Evolutionary conservation across 2,888 invertebrate genomes (phyloP).

Genomic region (Phrixothrix hirtus): DNA sequence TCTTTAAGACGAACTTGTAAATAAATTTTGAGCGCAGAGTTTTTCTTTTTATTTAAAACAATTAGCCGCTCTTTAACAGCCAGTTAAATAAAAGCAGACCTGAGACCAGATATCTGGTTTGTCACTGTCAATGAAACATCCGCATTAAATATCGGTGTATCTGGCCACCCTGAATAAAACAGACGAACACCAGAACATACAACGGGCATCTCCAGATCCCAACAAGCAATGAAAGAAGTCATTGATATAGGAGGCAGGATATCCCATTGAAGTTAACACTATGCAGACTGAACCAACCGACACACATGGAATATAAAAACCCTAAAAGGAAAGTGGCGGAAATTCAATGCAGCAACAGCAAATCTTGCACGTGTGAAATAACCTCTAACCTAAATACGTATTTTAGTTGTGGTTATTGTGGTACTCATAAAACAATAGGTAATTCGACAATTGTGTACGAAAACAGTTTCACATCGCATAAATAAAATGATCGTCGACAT

Average conservation of each 20-base stretch:
- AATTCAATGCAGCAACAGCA: constrained; percentile 12
- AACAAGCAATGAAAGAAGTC: constrained; percentile 43
- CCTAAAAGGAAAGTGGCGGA: constrained; percentile 37
- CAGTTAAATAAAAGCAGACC: no score
- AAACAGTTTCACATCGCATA: neutral
- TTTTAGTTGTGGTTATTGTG: neutral
- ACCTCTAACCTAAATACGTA: constrained; percentile 6
- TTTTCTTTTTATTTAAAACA: no score
- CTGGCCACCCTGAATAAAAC: constrained; percentile 15
- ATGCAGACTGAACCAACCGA: constrained; percentile 39
- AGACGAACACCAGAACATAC: constrained; percentile 22
- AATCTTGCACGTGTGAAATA: constrained; percentile 21
- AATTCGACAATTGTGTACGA: neutral
- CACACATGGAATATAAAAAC: constrained; percentile 39
- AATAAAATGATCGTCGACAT: neutral
- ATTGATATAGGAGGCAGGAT: constrained; percentile 40
- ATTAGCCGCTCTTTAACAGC: no score
- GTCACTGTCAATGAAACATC: constrained; percentile 11
- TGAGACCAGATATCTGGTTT: constrained; percentile 2
- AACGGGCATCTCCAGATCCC: constrained; percentile 37
- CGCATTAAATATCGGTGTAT: neutral
- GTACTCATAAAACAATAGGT: neutral
- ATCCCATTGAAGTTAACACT: constrained; percentile 43
- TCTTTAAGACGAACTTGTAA: constrained; percentile 17
- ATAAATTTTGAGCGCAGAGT: constrained; percentile 12